Conservation (phyloP, 1,140 invertebrate species). For the Papilio glaucus region DNA sequence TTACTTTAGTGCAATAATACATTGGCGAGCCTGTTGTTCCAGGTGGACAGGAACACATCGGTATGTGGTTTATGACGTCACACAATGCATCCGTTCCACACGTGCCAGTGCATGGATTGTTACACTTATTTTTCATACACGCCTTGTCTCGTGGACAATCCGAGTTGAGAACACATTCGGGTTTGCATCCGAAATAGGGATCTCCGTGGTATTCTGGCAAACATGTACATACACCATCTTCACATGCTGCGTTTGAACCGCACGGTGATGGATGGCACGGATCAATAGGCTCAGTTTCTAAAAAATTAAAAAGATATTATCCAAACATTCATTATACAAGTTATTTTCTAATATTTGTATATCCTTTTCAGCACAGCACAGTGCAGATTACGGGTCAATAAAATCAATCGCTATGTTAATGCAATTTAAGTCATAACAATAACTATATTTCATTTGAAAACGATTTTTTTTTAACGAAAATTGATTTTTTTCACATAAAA, state of each 20-base stretch:
- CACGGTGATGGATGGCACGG: conserved; percentile 88
- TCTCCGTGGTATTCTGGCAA: conserved; percentile 87
- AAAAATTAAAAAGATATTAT: conserved; percentile 48
- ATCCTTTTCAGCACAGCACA: no score
- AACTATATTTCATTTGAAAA: no score
- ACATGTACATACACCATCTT: conserved; percentile 86
- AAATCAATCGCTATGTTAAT: no score
- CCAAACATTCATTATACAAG: no score
- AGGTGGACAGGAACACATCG: conserved; percentile 86
- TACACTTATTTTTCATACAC: conserved; percentile 90
- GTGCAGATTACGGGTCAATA: no score
- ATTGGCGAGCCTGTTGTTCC: conserved; percentile 91
- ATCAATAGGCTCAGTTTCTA: conserved; percentile 71
- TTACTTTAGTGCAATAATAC: conserved; percentile 82
- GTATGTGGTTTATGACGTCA: conserved; percentile 91
- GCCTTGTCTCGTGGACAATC: conserved; percentile 87
- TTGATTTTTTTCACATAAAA: no score
- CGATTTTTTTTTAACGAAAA: no score
- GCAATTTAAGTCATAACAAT: no score
- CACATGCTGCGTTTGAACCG: conserved; percentile 86
- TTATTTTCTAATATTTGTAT: no score
- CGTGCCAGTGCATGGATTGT: conserved; percentile 88
- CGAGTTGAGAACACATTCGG: conserved; percentile 87
- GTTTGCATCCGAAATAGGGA: conserved; percentile 85
- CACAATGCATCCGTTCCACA: conserved; percentile 90